These are phyloP conservation scores for Gymnoscelis rufifasciata DNA, from an alignment of 2,888 invertebrate genomes.

Conservation along the genomic window DNA sequence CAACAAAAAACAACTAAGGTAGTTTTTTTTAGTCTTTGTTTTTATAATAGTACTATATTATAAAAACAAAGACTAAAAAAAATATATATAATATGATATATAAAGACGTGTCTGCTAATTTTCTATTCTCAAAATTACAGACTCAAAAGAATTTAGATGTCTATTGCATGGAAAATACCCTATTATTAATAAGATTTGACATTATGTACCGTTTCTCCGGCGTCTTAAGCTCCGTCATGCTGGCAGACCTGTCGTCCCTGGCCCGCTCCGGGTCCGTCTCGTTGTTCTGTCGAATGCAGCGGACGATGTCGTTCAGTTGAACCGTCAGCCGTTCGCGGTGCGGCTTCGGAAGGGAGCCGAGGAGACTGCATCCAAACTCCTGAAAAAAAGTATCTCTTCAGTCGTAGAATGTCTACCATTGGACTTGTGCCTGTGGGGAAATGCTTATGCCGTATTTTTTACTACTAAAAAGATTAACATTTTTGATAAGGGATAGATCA, in stretches of 20 bases:
- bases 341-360: constrained; percentile 56
- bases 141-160: not conserved
- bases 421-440: too few relatives aligned
- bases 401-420: too few relatives aligned
- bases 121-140: not conserved
- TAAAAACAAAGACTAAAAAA: too few relatives aligned
- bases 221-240: constrained; percentile 60
- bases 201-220: constrained; percentile 49
- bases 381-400: too few relatives aligned
- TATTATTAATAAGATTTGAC: too few relatives aligned
- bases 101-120: too few relatives aligned
- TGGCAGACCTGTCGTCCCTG: constrained; percentile 51
- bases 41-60: too few relatives aligned
- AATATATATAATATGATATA: too few relatives aligned
- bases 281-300: constrained; percentile 51
- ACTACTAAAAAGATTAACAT: too few relatives aligned
- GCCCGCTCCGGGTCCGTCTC: constrained; percentile 45
- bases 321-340: constrained; percentile 55
- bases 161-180: not conserved
- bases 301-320: constrained; percentile 59
- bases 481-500: too few relatives aligned
- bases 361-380: constrained; percentile 64
- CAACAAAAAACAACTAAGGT: too few relatives aligned
- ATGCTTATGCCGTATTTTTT: not conserved
- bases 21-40: too few relatives aligned